Evolutionary conservation across 2,113 vertebrate genomes (phyloP).

Genomic region (Irena cyanogastra): DNA sequence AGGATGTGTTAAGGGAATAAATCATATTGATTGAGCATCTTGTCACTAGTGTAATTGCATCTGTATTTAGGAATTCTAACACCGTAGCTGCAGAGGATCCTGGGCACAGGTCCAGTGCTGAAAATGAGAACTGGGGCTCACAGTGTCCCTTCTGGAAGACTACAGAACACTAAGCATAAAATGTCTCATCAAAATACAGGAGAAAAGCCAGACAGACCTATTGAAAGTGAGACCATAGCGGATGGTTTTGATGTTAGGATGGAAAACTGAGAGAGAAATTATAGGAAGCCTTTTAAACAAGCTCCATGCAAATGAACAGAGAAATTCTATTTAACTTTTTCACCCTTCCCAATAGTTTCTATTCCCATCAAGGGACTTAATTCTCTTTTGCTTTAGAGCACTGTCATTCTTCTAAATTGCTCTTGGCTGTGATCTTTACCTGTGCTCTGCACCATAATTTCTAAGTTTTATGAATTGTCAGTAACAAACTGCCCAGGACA

Average conservation of each 20-base stretch:
- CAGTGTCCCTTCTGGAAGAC: neutral
- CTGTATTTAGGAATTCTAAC: constrained; percentile 11
- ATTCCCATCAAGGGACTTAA: neutral
- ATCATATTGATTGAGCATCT: constrained; percentile 13
- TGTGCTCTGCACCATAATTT: neutral
- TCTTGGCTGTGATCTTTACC: neutral
- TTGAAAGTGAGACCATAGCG: neutral
- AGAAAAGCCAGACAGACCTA: neutral
- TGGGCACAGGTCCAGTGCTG: constrained; percentile 6
- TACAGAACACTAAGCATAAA: neutral
- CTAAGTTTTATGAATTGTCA: neutral
- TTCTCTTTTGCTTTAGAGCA: neutral
- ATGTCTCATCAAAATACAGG: constrained; percentile 2
- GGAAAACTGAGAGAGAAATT: neutral
- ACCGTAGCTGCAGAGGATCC: neutral
- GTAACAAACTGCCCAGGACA: neutral
- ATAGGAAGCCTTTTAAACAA: neutral
- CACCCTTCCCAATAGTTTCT: neutral
- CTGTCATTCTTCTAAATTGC: neutral
- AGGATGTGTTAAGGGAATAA: neutral
- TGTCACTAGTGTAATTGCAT: constrained; percentile 1
- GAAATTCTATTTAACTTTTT: constrained; percentile 18
- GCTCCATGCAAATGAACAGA: neutral
- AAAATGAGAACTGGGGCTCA: constrained; percentile 20
- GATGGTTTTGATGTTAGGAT: neutral